Conservation (phyloP, 2,888 invertebrate genomes). For the Agriotes lineatus region DNA sequence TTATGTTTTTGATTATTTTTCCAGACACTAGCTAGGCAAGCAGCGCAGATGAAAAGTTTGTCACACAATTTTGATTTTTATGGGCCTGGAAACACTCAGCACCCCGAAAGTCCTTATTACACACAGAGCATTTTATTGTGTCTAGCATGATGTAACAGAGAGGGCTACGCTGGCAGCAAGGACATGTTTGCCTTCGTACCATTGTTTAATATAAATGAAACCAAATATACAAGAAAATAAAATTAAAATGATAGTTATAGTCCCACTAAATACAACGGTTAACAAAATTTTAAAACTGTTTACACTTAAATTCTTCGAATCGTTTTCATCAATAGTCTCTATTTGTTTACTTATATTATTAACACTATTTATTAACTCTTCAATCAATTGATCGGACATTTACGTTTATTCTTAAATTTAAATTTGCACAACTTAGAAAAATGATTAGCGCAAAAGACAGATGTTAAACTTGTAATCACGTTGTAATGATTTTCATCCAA, state of each 20-base stretch:
- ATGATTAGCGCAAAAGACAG: slow-evolving; percentile 15
- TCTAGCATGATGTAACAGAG: not conserved
- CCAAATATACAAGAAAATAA: too few species aligned
- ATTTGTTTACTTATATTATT: too few species aligned
- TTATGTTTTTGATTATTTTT: not conserved
- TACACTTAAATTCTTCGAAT: too few species aligned
- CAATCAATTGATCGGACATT: not conserved
- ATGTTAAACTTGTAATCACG: slow-evolving; percentile 23
- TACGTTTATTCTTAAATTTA: not conserved
- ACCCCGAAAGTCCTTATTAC: not conserved
- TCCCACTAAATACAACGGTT: too few species aligned
- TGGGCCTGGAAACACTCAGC: not conserved
- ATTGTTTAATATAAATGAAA: too few species aligned
- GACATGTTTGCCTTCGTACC: slow-evolving; percentile 12
- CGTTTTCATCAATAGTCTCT: too few species aligned
- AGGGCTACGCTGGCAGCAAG: not conserved
- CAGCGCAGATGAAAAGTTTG: not conserved
- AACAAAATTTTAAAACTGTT: too few species aligned
- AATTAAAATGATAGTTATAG: too few species aligned
- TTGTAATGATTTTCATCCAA: slow-evolving; percentile 30
- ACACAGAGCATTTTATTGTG: not conserved
- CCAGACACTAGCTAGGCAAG: slow-evolving; percentile 10
- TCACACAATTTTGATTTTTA: not conserved
- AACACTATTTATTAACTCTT: too few species aligned
- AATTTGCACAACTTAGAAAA: slow-evolving; percentile 26